Conservation (phyloP, 2,888 invertebrate genomes). For the Macaria notata region DNA sequence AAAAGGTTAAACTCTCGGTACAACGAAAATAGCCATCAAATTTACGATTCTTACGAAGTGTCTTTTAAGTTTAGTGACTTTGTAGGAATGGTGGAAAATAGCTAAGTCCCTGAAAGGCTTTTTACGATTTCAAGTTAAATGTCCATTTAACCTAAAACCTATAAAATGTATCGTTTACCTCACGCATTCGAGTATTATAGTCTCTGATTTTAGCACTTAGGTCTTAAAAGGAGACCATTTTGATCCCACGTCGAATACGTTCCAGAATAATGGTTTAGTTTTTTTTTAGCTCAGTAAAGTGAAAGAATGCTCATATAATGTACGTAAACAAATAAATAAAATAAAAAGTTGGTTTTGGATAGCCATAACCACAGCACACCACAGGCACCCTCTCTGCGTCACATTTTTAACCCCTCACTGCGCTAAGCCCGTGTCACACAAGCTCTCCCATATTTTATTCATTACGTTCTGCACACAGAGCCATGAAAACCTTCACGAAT, state of each 20-base stretch:
- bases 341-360: slow-evolving; percentile 15
- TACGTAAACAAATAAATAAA: slow-evolving; percentile 2
- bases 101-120: slow-evolving; percentile 22
- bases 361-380: slow-evolving; percentile 23
- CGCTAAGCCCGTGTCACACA: slow-evolving; percentile 42
- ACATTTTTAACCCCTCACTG: slow-evolving; percentile 63
- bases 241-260: neutral
- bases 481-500: slow-evolving; percentile 2
- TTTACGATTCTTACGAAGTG: slow-evolving; percentile 43
- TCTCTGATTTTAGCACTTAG: slow-evolving; percentile 3
- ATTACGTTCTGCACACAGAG: slow-evolving; percentile 54
- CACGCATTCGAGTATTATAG: slow-evolving; percentile 2
- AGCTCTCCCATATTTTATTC: slow-evolving; percentile 68
- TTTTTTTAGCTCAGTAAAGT: slow-evolving; percentile 2
- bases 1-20: neutral
- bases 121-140: slow-evolving; percentile 44
- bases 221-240: slow-evolving; percentile 6
- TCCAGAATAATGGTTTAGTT: too few species aligned
- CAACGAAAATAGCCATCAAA: slow-evolving; percentile 5
- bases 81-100: slow-evolving; percentile 39
- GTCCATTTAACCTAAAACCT: slow-evolving; percentile 35
- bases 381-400: slow-evolving; percentile 22
- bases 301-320: slow-evolving; percentile 19
- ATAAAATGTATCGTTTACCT: slow-evolving; percentile 30
- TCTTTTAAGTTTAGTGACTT: slow-evolving; percentile 34